phyloP scores from a whole-genome alignment of 2,888 invertebrate species.

The Tipula vernalis region DNA sequence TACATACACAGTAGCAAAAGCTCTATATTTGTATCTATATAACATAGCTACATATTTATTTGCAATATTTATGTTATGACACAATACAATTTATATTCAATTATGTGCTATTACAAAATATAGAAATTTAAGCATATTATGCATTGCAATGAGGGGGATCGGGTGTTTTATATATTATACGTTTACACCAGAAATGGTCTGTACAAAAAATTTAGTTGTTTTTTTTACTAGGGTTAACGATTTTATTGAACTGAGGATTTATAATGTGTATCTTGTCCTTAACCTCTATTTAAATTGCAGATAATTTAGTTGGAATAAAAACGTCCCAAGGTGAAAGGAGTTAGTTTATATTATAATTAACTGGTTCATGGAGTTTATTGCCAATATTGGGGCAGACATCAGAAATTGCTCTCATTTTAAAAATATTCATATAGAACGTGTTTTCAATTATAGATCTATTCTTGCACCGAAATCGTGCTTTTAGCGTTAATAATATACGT shows the following conservation, averaged over 20 bases:
- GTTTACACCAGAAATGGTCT: background rate
- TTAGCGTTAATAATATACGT: no score
- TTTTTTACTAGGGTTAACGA: background rate
- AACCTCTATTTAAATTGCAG: background rate
- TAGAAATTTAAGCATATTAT: background rate
- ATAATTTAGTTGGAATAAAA: background rate
- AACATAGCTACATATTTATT: background rate
- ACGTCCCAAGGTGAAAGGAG: background rate
- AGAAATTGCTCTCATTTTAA: background rate
- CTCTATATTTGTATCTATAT: background rate
- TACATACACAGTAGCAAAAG: background rate
- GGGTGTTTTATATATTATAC: background rate
- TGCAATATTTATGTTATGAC: background rate
- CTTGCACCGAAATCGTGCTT: no score
- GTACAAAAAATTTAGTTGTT: background rate
- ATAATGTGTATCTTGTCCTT: background rate
- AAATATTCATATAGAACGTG: no score
- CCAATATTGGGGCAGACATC: no score
- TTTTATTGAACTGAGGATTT: background rate
- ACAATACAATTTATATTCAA: background rate
- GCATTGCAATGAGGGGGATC: background rate
- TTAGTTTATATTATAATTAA: background rate
- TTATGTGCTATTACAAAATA: background rate
- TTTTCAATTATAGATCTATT: no score
- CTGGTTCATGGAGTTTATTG: no score